Percentiles rank a stretch among this genome's conserved stretches.
Conservation (phyloP, 2,797 vertebrate species). For the Eulemur coronatus region DNA sequence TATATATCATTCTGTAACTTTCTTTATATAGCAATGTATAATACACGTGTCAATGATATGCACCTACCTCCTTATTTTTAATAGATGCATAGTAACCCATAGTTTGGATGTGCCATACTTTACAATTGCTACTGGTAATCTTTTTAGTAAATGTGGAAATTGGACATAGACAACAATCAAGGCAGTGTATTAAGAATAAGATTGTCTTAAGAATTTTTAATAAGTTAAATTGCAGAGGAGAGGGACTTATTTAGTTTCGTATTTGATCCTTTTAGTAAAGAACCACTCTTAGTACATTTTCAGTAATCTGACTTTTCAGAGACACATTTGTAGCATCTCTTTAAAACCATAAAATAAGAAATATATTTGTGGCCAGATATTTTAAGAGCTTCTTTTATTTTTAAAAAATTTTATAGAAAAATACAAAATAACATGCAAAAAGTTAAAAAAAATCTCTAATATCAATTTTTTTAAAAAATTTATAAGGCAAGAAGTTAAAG, state of each 20-base stretch:
- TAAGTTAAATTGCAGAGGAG: neutral
- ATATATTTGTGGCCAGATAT: neutral
- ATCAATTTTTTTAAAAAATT: neutral
- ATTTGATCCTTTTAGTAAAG: neutral
- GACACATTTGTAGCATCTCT: constrained; percentile 1
- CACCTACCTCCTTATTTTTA: constrained; percentile 5
- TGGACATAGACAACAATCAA: neutral
- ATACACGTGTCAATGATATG: neutral
- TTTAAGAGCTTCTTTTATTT: constrained; percentile 43
- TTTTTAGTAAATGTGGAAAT: constrained; percentile 20
- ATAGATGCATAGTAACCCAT: neutral
- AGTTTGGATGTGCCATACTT: neutral
- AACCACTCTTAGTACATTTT: neutral
- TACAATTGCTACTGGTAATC: neutral
- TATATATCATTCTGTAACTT: constrained; percentile 1
- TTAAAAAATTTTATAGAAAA: constrained; percentile 50
- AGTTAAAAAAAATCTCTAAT: neutral
- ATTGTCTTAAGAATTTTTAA: neutral
- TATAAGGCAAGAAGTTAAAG: neutral
- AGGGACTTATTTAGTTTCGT: neutral
- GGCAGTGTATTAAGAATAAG: neutral
- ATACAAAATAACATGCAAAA: neutral
- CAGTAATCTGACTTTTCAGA: constrained; percentile 26
- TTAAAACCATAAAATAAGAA: constrained; percentile 26
- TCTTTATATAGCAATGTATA: neutral